A percentile compares a stretch with the other conserved stretches of the same genome.
phyloP scores from a whole-genome alignment of 2,797 vertebrate genomes.

The Pteropus rufus region DNA sequence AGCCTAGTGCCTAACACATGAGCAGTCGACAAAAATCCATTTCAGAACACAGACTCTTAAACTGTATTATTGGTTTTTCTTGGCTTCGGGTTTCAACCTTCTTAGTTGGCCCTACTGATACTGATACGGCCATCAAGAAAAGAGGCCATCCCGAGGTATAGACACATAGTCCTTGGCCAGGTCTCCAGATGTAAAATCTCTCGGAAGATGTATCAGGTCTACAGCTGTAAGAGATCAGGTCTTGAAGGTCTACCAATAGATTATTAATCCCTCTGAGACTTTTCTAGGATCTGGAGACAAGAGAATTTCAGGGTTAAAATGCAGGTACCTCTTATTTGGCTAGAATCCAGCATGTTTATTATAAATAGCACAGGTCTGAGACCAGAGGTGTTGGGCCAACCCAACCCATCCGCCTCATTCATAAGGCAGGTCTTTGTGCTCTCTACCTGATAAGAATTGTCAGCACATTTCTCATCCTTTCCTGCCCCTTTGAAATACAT shows the following conservation, averaged over 20 bases:
- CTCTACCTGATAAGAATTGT: background rate
- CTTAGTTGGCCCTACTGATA: background rate
- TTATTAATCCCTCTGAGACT: background rate
- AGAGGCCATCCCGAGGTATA: background rate
- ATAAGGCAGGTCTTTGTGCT: background rate
- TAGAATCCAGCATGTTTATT: background rate
- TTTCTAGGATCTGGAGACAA: background rate
- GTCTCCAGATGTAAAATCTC: background rate
- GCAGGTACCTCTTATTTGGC: background rate
- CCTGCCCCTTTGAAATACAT: background rate
- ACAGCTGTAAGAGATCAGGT: background rate
- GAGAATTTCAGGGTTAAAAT: background rate
- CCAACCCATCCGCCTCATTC: background rate
- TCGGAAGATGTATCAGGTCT: background rate
- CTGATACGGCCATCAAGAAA: background rate
- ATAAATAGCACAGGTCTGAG: background rate
- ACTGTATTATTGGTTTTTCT: background rate
- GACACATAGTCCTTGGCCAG: background rate
- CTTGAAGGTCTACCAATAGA: background rate
- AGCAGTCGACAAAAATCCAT: background rate
- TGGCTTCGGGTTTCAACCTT: background rate
- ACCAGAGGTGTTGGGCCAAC: background rate
- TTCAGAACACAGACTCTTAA: background rate
- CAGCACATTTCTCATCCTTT: background rate
- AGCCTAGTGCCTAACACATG: background rate